A percentile compares a stretch with the other conserved stretches of the same genome.
Evolutionary conservation across 2,797 vertebrate species (phyloP).

Genomic region (Heliangelus exortis): DNA sequence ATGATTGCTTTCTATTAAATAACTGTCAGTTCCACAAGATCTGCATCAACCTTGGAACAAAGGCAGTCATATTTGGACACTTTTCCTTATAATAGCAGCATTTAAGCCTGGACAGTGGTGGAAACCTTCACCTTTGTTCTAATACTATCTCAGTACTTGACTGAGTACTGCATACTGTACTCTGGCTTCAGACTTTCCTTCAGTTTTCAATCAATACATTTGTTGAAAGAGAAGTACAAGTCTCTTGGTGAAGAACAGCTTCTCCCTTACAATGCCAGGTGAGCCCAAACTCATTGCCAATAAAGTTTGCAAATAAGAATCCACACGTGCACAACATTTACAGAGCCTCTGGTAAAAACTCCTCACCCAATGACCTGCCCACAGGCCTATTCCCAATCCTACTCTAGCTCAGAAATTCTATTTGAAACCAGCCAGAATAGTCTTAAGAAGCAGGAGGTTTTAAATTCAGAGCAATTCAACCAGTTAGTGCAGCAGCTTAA

Average conservation of each 20-base stretch:
- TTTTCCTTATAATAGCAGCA: constrained; percentile 16
- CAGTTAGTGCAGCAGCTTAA: neutral
- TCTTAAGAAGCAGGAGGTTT: neutral
- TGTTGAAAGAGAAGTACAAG: neutral
- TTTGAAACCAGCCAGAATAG: neutral
- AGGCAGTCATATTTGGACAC: constrained; percentile 55
- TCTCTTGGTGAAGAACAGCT: neutral
- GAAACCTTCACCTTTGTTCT: constrained; percentile 6
- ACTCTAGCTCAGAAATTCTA: neutral
- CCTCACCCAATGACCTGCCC: neutral
- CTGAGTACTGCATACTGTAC: neutral
- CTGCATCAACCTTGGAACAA: constrained; percentile 30
- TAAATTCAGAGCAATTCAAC: neutral
- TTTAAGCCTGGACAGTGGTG: neutral
- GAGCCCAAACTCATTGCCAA: neutral
- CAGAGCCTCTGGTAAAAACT: neutral
- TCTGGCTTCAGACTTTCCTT: neutral
- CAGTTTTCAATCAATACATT: neutral
- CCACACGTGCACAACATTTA: rapidly evolving
- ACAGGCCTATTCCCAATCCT: neutral
- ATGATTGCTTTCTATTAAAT: constrained; percentile 26
- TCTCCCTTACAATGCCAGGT: neutral
- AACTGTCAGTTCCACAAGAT: constrained; percentile 36
- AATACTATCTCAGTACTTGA: neutral
- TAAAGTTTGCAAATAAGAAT: neutral